Percentiles rank a stretch among this genome's conserved stretches.
phyloP scores from a whole-genome alignment of 2,797 vertebrate species.

The Lerista edwardsae region DNA sequence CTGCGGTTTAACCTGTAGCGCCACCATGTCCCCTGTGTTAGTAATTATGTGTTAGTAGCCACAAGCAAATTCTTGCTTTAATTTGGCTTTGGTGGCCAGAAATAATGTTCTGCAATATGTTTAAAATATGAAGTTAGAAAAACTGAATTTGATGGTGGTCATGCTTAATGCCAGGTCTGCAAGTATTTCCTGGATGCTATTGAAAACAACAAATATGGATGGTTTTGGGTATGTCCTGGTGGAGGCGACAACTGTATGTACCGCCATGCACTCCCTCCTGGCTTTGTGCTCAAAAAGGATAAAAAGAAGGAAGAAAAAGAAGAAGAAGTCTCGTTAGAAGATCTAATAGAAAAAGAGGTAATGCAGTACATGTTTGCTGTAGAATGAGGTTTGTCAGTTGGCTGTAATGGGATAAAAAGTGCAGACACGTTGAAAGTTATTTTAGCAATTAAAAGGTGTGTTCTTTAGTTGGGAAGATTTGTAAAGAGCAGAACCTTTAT shows the following conservation, averaged over 20 bases:
- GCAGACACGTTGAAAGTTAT: not conserved
- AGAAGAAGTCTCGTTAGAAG: constrained; percentile 94
- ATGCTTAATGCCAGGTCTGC: constrained; percentile 84
- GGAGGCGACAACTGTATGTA: constrained; percentile 95
- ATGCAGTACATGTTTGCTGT: constrained; percentile 27
- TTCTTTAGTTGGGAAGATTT: not conserved
- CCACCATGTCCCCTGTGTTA: no score
- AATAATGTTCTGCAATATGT: not conserved
- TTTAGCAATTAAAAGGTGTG: not conserved
- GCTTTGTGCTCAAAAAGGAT: constrained; percentile 95
- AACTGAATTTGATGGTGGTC: not conserved
- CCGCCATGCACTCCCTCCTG: constrained; percentile 93
- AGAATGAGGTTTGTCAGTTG: not conserved
- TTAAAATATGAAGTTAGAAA: not conserved
- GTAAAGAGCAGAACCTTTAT: not conserved
- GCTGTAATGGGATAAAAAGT: not conserved
- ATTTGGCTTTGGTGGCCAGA: not conserved
- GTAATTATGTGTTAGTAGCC: not conserved
- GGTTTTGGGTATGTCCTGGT: constrained; percentile 96
- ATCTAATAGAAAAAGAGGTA: constrained; percentile 97
- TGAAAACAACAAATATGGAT: constrained; percentile 96
- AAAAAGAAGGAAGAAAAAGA: constrained; percentile 96
- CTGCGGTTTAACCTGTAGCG: no score
- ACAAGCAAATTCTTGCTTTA: not conserved
- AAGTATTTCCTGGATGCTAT: constrained; percentile 96